Evolutionary conservation across 2,888 invertebrate genomes (phyloP).

Genomic region (Tanytarsus gracilentus): DNA sequence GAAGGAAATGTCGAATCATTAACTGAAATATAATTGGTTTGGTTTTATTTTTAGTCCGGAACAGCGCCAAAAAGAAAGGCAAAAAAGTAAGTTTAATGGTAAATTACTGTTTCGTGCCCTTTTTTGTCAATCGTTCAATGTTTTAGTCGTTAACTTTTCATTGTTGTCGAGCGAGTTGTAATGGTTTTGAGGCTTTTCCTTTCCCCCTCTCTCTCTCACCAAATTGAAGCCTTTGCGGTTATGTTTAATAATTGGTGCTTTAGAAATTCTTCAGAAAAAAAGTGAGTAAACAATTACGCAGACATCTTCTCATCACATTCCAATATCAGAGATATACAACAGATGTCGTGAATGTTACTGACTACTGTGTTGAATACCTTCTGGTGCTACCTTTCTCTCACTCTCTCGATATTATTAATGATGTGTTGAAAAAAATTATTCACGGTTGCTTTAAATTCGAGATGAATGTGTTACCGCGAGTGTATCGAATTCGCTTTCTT

Average conservation of each 20-base stretch:
- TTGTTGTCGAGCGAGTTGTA: slow-evolving; percentile 22
- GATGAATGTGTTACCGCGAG: neutral
- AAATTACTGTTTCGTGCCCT: slow-evolving; percentile 23
- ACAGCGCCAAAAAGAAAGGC: neutral
- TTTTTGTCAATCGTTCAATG: slow-evolving; percentile 24
- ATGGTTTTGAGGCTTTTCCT: slow-evolving; percentile 1
- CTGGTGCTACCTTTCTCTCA: neutral
- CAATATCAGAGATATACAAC: neutral
- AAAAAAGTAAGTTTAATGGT: slow-evolving; percentile 5
- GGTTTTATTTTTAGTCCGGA: slow-evolving; percentile 24
- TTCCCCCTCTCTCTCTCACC: neutral
- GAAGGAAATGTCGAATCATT: slow-evolving; percentile 23
- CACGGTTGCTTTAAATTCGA: slow-evolving; percentile 11
- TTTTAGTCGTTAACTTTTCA: slow-evolving; percentile 18
- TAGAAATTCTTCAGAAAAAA: neutral
- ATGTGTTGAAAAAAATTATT: slow-evolving; percentile 28
- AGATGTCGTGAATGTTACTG: slow-evolving; percentile 12
- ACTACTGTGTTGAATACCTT: neutral
- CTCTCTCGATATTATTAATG: slow-evolving; percentile 16
- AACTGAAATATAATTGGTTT: slow-evolving; percentile 24
- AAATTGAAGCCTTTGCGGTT: slow-evolving; percentile 15
- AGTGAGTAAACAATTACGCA: slow-evolving; percentile 16
- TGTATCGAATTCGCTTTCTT: slow-evolving; percentile 12
- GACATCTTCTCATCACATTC: neutral
- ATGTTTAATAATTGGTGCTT: neutral